phyloP scores from a whole-genome alignment of 2,113 vertebrate genomes.

The Xiphias gladius region DNA sequence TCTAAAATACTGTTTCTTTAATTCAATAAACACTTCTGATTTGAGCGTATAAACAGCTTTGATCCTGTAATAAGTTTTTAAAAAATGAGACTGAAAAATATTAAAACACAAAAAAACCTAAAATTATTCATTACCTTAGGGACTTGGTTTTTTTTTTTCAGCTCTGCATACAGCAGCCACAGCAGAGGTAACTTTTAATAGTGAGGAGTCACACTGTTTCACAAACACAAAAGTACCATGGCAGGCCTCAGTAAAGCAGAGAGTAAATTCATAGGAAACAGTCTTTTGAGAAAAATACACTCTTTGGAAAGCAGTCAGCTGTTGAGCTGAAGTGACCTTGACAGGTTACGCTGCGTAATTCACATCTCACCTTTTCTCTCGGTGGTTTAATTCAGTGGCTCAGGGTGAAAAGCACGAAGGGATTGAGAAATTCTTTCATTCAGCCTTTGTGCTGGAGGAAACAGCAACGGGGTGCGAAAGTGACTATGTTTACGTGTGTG shows the following conservation, averaged over 20 bases:
- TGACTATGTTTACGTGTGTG: not conserved
- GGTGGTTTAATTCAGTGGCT: constrained; percentile 29
- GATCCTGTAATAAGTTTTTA: not conserved
- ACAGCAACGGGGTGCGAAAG: not conserved
- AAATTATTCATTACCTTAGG: not conserved
- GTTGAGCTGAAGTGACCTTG: constrained; percentile 53
- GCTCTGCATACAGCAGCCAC: not conserved
- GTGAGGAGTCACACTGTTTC: not conserved
- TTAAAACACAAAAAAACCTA: not conserved
- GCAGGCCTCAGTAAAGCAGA: constrained; percentile 28
- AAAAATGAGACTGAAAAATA: not conserved
- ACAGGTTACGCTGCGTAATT: constrained; percentile 40
- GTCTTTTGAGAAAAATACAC: constrained; percentile 11
- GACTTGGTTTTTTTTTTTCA: not conserved
- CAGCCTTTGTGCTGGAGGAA: not conserved
- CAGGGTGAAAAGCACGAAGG: constrained; percentile 20
- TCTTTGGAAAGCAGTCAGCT: constrained; percentile 27
- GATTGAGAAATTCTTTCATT: not conserved
- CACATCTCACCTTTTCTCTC: constrained; percentile 35
- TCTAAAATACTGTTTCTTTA: not conserved
- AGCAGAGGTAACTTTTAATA: constrained; percentile 23
- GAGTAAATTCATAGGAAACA: constrained; percentile 11
- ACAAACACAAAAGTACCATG: not conserved
- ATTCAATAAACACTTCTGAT: not conserved
- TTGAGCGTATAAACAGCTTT: not conserved